phyloP scores from a whole-genome alignment of 1,140 invertebrate genomes.

The Dendroctonus valens region DNA sequence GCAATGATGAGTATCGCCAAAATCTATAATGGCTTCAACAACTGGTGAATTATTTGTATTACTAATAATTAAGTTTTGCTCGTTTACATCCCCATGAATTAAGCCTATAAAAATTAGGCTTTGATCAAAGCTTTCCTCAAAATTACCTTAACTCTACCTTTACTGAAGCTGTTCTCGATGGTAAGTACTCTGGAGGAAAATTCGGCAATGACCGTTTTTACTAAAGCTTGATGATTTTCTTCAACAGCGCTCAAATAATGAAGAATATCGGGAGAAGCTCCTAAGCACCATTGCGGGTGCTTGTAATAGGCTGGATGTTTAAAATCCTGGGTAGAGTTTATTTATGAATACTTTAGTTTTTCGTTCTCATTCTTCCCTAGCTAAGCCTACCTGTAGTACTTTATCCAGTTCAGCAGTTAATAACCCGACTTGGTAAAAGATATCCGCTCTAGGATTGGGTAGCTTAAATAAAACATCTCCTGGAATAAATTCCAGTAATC shows the following conservation, averaged over 20 bases:
- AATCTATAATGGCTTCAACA: constrained; percentile 74
- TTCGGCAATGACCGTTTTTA: constrained; percentile 62
- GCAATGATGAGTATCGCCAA: constrained; percentile 73
- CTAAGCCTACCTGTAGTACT: constrained; percentile 58
- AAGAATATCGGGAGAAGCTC: constrained; percentile 63
- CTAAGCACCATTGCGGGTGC: constrained; percentile 71
- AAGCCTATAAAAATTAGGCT: constrained; percentile 46
- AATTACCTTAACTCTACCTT: constrained; percentile 51
- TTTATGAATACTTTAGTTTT: background rate
- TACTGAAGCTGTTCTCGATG: constrained; percentile 57
- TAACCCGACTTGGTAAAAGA: constrained; percentile 70
- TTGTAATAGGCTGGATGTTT: constrained; percentile 67
- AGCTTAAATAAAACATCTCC: constrained; percentile 67
- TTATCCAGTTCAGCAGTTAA: constrained; percentile 67
- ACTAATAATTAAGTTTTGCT: constrained; percentile 78
- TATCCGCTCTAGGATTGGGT: constrained; percentile 53
- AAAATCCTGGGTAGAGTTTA: constrained; percentile 57
- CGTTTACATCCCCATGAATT: constrained; percentile 89
- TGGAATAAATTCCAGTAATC: constrained; percentile 70
- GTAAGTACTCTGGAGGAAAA: constrained; percentile 67
- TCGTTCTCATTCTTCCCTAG: background rate
- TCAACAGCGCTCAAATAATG: constrained; percentile 69
- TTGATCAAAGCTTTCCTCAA: background rate
- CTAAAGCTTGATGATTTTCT: constrained; percentile 59
- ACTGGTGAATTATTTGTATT: constrained; percentile 50